Evolutionary conservation across 2,113 vertebrate species (phyloP).

Genomic region (Ctenodactylus gundi): DNA sequence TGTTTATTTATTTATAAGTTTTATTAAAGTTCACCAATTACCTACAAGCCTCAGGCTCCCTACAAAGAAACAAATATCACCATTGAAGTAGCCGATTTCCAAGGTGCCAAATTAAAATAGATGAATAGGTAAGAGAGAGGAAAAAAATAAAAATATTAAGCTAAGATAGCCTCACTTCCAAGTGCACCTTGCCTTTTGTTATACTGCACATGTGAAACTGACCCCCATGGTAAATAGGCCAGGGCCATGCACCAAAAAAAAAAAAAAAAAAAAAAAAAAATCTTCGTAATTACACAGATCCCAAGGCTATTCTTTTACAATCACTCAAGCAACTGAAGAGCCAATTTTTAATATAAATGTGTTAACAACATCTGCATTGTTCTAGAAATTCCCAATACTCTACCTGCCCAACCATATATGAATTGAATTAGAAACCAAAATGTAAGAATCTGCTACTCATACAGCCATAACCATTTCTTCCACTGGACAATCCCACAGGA

Average conservation of each 20-base stretch:
- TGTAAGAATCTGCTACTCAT: not conserved
- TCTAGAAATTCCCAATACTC: not conserved
- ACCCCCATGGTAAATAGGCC: constrained; percentile 31
- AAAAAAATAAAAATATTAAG: not conserved
- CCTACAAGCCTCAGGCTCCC: constrained; percentile 44
- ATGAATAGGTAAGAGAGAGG: constrained; percentile 16
- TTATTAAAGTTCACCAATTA: constrained; percentile 70
- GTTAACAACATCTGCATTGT: not conserved
- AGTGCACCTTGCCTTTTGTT: not conserved
- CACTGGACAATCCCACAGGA: not conserved
- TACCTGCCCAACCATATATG: not conserved
- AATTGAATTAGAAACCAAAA: not conserved
- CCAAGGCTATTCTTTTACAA: constrained; percentile 36
- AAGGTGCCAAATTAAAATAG: constrained; percentile 70
- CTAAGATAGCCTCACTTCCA: not conserved
- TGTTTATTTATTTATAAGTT: constrained; percentile 58
- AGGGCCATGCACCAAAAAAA: not conserved
- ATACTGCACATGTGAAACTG: not conserved
- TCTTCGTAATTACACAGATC: constrained; percentile 37
- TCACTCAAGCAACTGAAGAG: constrained; percentile 25
- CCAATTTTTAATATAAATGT: constrained; percentile 34
- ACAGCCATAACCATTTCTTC: not conserved
- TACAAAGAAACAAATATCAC: constrained; percentile 58
- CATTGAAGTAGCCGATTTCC: constrained; percentile 35
- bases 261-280: not conserved